Evolutionary conservation across 2,888 invertebrate species (phyloP), one percentile per base, ranked within the genome.

Genomic region (Copidosoma aretas): DNA sequence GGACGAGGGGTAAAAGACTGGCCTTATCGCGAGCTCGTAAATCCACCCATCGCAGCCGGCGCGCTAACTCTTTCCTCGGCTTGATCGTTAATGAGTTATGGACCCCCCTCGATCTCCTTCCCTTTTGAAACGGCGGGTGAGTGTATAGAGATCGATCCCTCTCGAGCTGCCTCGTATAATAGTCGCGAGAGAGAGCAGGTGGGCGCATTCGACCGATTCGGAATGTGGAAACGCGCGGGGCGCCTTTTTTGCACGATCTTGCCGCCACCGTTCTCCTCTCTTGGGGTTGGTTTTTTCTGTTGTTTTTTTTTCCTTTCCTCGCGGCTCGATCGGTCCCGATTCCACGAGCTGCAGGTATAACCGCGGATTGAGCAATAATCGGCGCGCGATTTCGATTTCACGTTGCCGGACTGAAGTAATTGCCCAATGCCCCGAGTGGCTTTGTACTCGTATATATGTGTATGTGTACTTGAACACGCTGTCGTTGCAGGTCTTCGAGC

Each of bases 11-110:
- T n/a, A n/a, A 39, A 14, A 19, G n/a, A 32, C 46, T 22, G 24
- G 22, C 24, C 58, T 62, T 67, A 67, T 67, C 67, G 67, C 58
- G n/a, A 52, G 43, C 56, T 41, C 67, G 58, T 67, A 67, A 67
- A 67, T 67, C 61, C 41, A n/a, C 46, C 5, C n/a, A 10, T 39
- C 5, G 1, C 8, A 12, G 43, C 43, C 12, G 43, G 14, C 52
- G 32, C 15, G 25, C n/a, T n/a, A n/a, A n/a, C n/a, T n/a, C n/a
- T n/a, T n/a, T n/a, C n/a, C n/a, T n/a, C n/a, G 22, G 25, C 62
- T 67, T 67, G 62, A 62, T 62, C 62, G 49, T 64, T 60, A 56
- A 60, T 60, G 64, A 68, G 60, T 64, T 60, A 60, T 60, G 32
- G 8, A 5, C 32, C 8, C 32, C 32, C 8, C 32, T 32, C 32